Evolutionary conservation across 2,888 invertebrate species (phyloP), one percentile per base, ranked within the genome.

Genomic region (Nomada fabriciana): DNA sequence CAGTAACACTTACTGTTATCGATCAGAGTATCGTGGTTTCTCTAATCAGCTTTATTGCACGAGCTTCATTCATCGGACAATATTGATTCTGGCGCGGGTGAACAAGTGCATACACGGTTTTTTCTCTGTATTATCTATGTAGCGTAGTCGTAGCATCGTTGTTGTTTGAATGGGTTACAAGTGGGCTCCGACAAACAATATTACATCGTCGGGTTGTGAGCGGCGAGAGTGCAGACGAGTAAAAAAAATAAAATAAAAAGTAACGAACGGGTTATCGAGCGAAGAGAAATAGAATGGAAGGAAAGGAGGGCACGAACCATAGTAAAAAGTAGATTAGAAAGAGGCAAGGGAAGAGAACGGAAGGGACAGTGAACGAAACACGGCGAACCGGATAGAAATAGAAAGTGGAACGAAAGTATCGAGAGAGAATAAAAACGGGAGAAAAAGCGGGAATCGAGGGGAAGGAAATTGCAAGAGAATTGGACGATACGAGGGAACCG

Each of bases 131-230:
- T 47, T 36, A 7, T 36, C 36, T 36, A 7, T 7, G 36, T 36
- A 36, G 36, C 36, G 47, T 57, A 4, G 59, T 20, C 18, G 69
- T 29, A 7, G 36, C 36, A 64, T 64, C 79, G 63, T 43, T 20
- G 76, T 65, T 53, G 76, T 69, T 76, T 64, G 42, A 64, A 64
- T 70, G 47, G 57, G 76, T 75, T 59, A 63, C 42, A 72, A 80
- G 80, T 67, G 77, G 65, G 47, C 47, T 53, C 36, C 60, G 71
- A 23, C 55, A 42, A 55, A 50, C 65, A 25, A 55, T 78, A 77
- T 77, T 77, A 57, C 13, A 68, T 29, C 50, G 47, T 57, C 25
- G 60, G 36, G 68, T 74, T 53, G 65, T 25, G 60, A n/a, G 23
- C 59, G 52, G 52, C 13, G 63, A 57, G 57, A 5, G 50, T 10